Conservation (phyloP, 2,113 vertebrate species). For the Redunca redunca region DNA sequence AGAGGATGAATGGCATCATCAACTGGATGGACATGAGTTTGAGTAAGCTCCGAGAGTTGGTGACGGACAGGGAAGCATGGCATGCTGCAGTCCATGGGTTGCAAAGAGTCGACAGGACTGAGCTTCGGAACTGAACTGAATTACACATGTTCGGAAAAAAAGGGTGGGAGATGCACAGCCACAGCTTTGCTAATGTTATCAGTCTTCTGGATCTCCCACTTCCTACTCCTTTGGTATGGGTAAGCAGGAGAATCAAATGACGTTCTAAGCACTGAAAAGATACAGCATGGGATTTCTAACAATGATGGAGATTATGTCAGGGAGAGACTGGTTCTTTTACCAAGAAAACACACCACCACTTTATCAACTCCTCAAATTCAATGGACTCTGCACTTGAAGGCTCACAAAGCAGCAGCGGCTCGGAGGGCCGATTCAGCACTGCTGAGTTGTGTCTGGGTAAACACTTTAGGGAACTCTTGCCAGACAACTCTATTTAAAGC, state of each 20-base stretch:
- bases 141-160: not conserved
- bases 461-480: not conserved
- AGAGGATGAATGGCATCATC: not conserved
- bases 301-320: not conserved
- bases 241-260: not conserved
- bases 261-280: not conserved
- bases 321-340: not conserved
- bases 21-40: not conserved
- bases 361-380: not conserved
- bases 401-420: not conserved
- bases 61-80: not conserved
- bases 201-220: not conserved
- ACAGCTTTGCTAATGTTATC: not conserved
- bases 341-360: not conserved
- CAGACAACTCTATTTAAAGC: not conserved
- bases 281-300: not conserved
- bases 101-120: not conserved
- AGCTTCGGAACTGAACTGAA: not conserved
- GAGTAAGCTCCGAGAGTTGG: not conserved
- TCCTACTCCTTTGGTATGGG: not conserved
- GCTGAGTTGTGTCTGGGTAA: not conserved
- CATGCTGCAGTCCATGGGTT: not conserved
- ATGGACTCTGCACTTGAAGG: not conserved
- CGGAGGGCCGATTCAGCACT: not conserved
- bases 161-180: not conserved